phyloP scores from a whole-genome alignment of 2,113 vertebrate species.

The Haplochromis vanheusdeni region DNA sequence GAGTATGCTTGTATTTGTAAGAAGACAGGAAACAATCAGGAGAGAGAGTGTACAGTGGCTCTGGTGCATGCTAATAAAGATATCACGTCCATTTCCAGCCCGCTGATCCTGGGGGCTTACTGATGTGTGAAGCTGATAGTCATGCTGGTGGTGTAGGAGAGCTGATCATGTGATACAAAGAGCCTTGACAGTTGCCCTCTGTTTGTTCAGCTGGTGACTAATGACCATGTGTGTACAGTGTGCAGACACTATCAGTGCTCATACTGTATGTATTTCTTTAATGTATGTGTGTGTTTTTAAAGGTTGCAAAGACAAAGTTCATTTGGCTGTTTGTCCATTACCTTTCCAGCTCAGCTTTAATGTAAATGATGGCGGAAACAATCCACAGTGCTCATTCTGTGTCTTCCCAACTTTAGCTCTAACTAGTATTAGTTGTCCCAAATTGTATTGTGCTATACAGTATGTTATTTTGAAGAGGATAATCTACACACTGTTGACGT shows the following conservation, averaged over 20 bases:
- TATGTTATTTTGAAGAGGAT: not conserved
- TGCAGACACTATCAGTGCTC: not conserved
- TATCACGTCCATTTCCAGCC: conserved; percentile 32
- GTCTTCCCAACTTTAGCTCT: not conserved
- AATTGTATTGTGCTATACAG: not conserved
- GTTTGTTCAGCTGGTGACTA: not conserved
- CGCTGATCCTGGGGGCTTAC: not conserved
- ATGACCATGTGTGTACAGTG: not conserved
- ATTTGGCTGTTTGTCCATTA: not conserved
- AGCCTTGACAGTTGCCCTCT: not conserved
- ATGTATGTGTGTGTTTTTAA: not conserved
- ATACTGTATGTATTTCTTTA: not conserved
- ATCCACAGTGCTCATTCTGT: not conserved
- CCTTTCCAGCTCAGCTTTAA: not conserved
- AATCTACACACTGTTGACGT: not conserved
- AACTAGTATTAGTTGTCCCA: not conserved
- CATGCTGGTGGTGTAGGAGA: not conserved
- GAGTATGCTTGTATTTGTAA: not conserved
- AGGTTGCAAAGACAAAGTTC: not conserved
- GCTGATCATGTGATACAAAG: not conserved
- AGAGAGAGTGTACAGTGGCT: not conserved
- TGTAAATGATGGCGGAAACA: not conserved
- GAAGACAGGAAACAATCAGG: not conserved
- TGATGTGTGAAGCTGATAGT: conserved; percentile 30
- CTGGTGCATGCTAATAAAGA: conserved; percentile 49